A percentile compares a stretch with the other conserved stretches of the same genome.
Evolutionary conservation across 2,888 invertebrate species (phyloP).

Genomic region (Drosophila ochracea): DNA sequence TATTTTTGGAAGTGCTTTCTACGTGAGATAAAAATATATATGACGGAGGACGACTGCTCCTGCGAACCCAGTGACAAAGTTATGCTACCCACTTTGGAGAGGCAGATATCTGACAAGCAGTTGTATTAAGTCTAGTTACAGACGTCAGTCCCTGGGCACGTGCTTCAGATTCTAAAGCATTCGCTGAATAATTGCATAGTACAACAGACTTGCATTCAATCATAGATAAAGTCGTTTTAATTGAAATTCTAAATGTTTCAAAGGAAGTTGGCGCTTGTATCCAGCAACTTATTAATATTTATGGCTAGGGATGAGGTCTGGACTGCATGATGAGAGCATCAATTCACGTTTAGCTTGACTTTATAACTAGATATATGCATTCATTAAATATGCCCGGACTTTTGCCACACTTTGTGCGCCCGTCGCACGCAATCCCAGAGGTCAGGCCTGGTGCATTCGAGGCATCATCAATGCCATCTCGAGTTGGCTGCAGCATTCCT

Average conservation of each 20-base stretch:
- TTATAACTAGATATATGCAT: constrained; percentile 15
- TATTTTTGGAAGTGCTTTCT: too few species aligned
- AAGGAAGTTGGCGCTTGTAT: constrained; percentile 76
- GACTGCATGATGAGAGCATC: constrained; percentile 19
- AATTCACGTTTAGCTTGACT: constrained; percentile 10
- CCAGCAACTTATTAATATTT: constrained; percentile 69
- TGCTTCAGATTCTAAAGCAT: constrained; percentile 66
- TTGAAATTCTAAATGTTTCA: constrained; percentile 78
- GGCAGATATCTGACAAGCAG: constrained; percentile 28
- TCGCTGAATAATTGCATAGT: constrained; percentile 18
- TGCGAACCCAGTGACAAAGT: constrained; percentile 17
- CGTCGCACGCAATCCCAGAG: constrained; percentile 60
- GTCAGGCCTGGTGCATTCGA: constrained; percentile 34
- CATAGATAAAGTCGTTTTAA: constrained; percentile 76
- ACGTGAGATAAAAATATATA: background rate
- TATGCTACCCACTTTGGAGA: constrained; percentile 5
- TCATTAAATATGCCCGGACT: constrained; percentile 17
- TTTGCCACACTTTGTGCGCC: constrained; percentile 56
- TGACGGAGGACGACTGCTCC: background rate
- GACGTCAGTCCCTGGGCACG: constrained; percentile 68
- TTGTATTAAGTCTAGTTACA: constrained; percentile 40
- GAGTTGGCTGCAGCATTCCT: constrained; percentile 35
- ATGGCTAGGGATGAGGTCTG: constrained; percentile 63
- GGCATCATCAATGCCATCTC: constrained; percentile 40
- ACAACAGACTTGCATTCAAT: constrained; percentile 44